Conservation (phyloP, 2,113 vertebrate genomes). For the Salvelinus namaycush region DNA sequence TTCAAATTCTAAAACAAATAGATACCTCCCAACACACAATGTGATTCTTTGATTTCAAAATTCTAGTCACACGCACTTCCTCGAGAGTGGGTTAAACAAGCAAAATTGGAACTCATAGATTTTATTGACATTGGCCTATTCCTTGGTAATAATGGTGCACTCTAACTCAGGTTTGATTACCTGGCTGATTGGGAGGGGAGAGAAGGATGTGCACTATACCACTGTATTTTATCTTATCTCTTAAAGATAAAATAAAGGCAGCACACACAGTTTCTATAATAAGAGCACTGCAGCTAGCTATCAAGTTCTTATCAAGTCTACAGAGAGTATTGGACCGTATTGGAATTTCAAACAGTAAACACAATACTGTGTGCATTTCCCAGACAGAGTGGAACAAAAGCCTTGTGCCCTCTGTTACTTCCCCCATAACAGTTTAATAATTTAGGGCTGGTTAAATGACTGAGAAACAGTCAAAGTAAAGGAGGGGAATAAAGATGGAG, state of each 20-base stretch:
- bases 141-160: too few species aligned
- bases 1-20: too few species aligned
- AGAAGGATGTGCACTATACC: constrained; percentile 27
- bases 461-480: constrained; percentile 13
- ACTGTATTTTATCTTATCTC: constrained; percentile 65
- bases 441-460: constrained; percentile 42
- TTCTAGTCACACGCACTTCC: too few species aligned
- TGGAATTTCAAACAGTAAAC: constrained; percentile 51
- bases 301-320: constrained; percentile 51
- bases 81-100: too few species aligned
- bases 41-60: too few species aligned
- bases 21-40: too few species aligned
- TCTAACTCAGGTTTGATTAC: too few species aligned
- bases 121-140: too few species aligned
- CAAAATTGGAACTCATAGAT: too few species aligned
- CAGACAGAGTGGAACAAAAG: constrained; percentile 35
- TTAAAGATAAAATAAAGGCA: constrained; percentile 65
- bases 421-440: constrained; percentile 42
- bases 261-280: constrained; percentile 47
- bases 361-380: constrained; percentile 31
- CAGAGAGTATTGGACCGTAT: constrained; percentile 42
- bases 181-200: too few species aligned
- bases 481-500: constrained; percentile 16
- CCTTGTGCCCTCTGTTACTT: constrained; percentile 21
- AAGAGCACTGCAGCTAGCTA: constrained; percentile 43